Percentiles rank a stretch among this genome's conserved stretches.
phyloP scores from a whole-genome alignment of 1,140 invertebrate genomes.

The Drosophila tani region DNA sequence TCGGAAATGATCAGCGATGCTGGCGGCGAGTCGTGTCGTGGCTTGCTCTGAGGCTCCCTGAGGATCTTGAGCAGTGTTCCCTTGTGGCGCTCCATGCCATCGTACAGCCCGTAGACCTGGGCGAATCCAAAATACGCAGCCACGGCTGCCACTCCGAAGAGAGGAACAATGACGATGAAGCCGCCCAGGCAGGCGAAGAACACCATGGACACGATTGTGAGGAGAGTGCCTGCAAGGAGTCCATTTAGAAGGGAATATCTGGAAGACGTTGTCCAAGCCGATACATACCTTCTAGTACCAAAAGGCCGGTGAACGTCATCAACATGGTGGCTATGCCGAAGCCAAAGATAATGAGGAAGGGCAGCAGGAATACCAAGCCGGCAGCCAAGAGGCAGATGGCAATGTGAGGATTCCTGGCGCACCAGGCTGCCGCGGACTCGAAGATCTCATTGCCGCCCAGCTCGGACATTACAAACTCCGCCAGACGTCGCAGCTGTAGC shows the following conservation, averaged over 20 bases:
- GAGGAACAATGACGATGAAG: slow-evolving; percentile 50
- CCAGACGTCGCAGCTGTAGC: slow-evolving; percentile 39
- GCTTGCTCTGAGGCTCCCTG: background rate
- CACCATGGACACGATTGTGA: slow-evolving; percentile 72
- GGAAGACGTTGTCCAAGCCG: accelerated
- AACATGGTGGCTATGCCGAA: slow-evolving; percentile 73
- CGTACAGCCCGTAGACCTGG: slow-evolving; percentile 59
- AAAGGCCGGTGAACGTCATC: slow-evolving; percentile 77
- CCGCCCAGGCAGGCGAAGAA: slow-evolving; percentile 71
- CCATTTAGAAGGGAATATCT: background rate
- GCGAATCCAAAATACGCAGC: slow-evolving; percentile 73
- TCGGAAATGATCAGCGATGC: background rate
- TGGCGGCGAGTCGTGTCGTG: background rate
- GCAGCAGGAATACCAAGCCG: slow-evolving; percentile 60
- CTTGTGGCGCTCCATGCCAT: slow-evolving; percentile 39
- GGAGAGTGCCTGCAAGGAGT: slow-evolving; percentile 60
- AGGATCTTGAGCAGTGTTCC: slow-evolving; percentile 30
- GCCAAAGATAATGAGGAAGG: slow-evolving; percentile 71
- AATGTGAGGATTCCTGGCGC: slow-evolving; percentile 66
- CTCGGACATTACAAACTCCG: slow-evolving; percentile 56
- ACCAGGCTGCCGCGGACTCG: slow-evolving; percentile 56
- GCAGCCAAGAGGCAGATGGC: slow-evolving; percentile 68
- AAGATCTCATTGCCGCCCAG: slow-evolving; percentile 72
- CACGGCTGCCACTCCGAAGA: slow-evolving; percentile 58
- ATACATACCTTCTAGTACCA: slow-evolving; percentile 73